Percentiles rank a stretch among this genome's conserved stretches.
phyloP scores from a whole-genome alignment of 2,113 vertebrate species.

The Alethe diademata region DNA sequence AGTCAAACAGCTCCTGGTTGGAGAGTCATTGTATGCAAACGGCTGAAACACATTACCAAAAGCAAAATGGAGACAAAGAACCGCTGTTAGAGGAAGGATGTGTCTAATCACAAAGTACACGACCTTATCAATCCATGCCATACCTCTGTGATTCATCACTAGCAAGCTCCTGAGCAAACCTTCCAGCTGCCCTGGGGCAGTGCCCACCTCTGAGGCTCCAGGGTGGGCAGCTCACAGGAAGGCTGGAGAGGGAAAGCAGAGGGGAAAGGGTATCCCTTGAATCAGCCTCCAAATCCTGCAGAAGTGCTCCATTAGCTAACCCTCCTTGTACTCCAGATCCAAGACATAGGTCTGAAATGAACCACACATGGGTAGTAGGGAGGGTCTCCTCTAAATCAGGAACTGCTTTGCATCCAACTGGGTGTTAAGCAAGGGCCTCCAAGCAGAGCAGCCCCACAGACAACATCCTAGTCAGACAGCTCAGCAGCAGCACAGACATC shows the following conservation, averaged over 20 bases:
- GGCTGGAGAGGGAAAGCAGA: not conserved
- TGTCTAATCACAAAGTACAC: conserved; percentile 65
- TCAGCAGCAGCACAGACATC: not conserved
- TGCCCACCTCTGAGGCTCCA: not conserved
- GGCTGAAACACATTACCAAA: not conserved
- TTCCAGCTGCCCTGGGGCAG: not conserved
- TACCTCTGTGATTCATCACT: conserved; percentile 63
- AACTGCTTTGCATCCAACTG: rapidly evolving
- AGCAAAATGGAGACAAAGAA: conserved; percentile 62
- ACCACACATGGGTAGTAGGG: not conserved
- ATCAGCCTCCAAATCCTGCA: not conserved
- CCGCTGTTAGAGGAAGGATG: conserved; percentile 53
- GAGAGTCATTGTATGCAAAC: not conserved
- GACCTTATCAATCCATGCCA: conserved; percentile 56
- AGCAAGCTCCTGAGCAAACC: conserved; percentile 44
- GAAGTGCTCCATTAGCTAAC: not conserved
- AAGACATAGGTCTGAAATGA: not conserved
- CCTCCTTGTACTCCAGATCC: rapidly evolving
- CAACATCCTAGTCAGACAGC: rapidly evolving
- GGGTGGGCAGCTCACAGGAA: not conserved
- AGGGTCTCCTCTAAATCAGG: not conserved
- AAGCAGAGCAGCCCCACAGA: not conserved
- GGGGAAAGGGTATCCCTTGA: not conserved
- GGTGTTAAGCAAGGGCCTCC: not conserved
- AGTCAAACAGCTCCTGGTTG: conserved; percentile 10